Base-by-base conservation (phyloP, 2,888 invertebrate genomes). In the Nebria brevicollis region DNA sequence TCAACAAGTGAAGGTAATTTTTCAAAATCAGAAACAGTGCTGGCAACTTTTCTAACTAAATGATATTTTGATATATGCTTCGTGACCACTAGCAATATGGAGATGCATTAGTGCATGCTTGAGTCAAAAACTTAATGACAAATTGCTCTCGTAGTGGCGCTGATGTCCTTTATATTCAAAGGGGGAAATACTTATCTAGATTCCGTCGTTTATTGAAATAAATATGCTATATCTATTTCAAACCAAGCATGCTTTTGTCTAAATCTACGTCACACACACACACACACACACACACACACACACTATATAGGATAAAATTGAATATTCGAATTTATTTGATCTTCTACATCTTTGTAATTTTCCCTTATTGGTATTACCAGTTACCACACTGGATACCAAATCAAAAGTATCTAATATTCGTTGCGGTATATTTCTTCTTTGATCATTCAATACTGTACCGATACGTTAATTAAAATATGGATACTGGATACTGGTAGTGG, bases 41-140 rank as follows among this genome's bases (percentile, higher is more conserved):
- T 7, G 7, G 54, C 54, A 54, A 3, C 54, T 54, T 11, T 54
- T 54, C 54, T 5, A 54, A 54, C 54, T 8, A 54, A 54, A 54
- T 54, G 54, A 54, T 54, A 54, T 54, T 54, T 54, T 54, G 54
- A 54, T 54, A 54, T 54, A 54, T 54, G 54, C 54, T 54, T 54
- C 54, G 54, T 54, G 54, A 54, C 54, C 54, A 54, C 11, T 54
- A 11, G 54, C 13, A 54, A 54, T 54, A 8, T 34, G 34, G 34
- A 34, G 34, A 34, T 34, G 34, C 34, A 34, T 34, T 34, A 34
- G 34, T 54, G 54, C 54, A 54, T 54, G 8, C 8, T 54, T 13
- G 11, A 54, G 11, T 54, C 54, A 54, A 54, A 54, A 34, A 54
- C 13, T 8, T 54, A 54, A 54, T 54, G 54, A 54, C 54, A 54